Percentiles rank a stretch among this genome's conserved stretches.
phyloP scores from a whole-genome alignment of 2,113 vertebrate species.

The Recurvirostra avosetta region DNA sequence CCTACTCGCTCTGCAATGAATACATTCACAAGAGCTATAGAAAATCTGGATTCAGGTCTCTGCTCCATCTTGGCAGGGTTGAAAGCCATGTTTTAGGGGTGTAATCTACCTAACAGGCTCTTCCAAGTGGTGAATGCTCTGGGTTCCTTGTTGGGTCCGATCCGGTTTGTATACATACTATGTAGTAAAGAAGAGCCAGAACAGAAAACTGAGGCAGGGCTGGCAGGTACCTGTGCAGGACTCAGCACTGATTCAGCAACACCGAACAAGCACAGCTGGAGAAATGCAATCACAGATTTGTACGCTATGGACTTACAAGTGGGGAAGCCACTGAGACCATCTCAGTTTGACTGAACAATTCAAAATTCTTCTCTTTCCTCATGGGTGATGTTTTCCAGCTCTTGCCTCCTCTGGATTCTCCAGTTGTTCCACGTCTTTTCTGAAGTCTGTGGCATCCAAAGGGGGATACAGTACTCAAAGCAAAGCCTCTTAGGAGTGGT shows the following conservation, averaged over 20 bases:
- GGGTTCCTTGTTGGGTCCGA: neutral
- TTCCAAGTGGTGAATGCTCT: neutral
- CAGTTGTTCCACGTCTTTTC: neutral
- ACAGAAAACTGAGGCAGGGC: neutral
- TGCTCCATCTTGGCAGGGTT: neutral
- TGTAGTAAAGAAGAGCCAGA: neutral
- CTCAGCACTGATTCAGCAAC: neutral
- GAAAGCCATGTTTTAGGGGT: neutral
- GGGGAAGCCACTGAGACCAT: neutral
- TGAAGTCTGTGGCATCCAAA: neutral
- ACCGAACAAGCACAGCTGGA: neutral
- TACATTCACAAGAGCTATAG: neutral
- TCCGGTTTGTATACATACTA: neutral
- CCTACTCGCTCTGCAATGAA: neutral
- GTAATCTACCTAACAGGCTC: neutral
- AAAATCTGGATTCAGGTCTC: neutral
- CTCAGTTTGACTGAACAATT: neutral
- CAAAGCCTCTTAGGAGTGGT: neutral
- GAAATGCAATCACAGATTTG: neutral
- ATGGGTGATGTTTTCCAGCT: neutral
- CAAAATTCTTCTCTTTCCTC: neutral
- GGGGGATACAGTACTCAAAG: neutral
- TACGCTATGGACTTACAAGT: neutral
- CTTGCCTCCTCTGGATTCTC: neutral
- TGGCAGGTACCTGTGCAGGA: neutral